Conservation (phyloP, 1,140 invertebrate species). For the Atta texana region DNA sequence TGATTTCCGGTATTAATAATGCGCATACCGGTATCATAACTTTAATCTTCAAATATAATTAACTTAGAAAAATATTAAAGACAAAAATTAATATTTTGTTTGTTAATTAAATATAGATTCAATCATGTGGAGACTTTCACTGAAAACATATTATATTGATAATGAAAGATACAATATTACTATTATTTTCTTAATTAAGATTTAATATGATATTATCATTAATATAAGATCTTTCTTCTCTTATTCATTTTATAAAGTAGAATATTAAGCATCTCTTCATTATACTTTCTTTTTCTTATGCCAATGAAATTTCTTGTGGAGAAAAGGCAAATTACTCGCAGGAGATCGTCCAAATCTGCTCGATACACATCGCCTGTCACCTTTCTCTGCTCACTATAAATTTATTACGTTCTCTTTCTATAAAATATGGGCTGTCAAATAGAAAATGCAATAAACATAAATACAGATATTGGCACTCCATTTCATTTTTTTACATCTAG, state of each 20-base stretch:
- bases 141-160: constrained; percentile 28
- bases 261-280: background rate
- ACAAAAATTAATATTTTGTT: constrained; percentile 13
- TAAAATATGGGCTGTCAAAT: background rate
- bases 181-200: constrained; percentile 31
- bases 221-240: constrained; percentile 8
- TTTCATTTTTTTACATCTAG: background rate
- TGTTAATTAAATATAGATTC: constrained; percentile 17
- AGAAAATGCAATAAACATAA: constrained; percentile 18
- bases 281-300: constrained; percentile 35
- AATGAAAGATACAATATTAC: background rate
- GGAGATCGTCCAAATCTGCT: constrained; percentile 46
- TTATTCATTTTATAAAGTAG: constrained; percentile 18
- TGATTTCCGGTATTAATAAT: background rate
- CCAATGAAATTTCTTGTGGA: constrained; percentile 25
- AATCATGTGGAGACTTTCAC: background rate
- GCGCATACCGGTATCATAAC: background rate
- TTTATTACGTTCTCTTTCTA: constrained; percentile 9
- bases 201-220: constrained; percentile 8
- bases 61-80: background rate
- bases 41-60: constrained; percentile 13
- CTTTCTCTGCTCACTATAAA: constrained; percentile 59
- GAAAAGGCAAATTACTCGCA: constrained; percentile 21
- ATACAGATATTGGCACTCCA: background rate
- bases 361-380: constrained; percentile 22